These are phyloP conservation scores for Eurytoma californica DNA, from an alignment of 2,888 invertebrate species.

Conservation along the genomic window DNA sequence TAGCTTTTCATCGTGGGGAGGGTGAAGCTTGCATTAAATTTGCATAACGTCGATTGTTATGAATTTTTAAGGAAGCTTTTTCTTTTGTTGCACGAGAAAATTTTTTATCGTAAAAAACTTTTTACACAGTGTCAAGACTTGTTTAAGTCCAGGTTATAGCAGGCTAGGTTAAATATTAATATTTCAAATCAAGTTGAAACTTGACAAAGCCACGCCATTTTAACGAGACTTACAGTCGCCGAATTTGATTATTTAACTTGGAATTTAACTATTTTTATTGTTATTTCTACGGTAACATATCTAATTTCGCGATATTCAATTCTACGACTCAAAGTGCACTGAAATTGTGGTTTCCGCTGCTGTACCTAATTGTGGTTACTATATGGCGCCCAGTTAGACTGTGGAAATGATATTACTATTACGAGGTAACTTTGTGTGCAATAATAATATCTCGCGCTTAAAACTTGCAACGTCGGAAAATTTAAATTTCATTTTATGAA, in stretches of 20 bases:
- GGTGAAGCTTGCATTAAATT: neutral
- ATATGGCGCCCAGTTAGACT: neutral
- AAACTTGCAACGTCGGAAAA: neutral
- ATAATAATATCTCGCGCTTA: neutral
- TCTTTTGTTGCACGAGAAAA: too few relatives aligned
- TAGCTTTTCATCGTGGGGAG: neutral
- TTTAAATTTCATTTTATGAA: too few relatives aligned
- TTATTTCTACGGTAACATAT: neutral
- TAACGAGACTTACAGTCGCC: neutral
- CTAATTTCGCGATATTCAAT: slow-evolving; percentile 7
- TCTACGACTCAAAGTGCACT: slow-evolving; percentile 3
- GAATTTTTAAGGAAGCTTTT: too few relatives aligned
- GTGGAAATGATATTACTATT: neutral
- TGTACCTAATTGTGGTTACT: slow-evolving; percentile 8
- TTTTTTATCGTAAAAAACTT: too few relatives aligned
- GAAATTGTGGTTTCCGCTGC: slow-evolving; percentile 1
- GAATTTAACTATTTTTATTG: neutral
- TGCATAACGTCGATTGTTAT: too few relatives aligned
- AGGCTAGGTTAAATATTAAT: too few relatives aligned
- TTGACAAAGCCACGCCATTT: too few relatives aligned
- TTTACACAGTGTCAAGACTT: too few relatives aligned
- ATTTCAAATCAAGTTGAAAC: too few relatives aligned
- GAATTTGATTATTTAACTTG: neutral
- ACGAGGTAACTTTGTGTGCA: neutral
- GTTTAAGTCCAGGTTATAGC: too few relatives aligned